Evolutionary conservation across 1,140 invertebrate species (phyloP).

Genomic region (Hypsibius dujardini): DNA sequence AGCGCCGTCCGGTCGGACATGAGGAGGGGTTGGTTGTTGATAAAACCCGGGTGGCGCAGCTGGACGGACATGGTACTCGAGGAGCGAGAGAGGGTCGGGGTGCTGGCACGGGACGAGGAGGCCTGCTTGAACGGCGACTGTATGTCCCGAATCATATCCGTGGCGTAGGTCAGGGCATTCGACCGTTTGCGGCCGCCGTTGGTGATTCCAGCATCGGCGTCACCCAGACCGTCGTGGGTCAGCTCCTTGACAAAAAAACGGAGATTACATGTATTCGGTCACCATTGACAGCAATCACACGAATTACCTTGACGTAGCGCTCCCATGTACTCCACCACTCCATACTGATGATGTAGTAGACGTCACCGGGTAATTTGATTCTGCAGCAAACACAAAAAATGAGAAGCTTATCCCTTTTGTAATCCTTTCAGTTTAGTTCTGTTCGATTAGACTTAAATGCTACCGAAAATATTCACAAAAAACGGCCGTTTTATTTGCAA

Average conservation of each 20-base stretch:
- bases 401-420: too few relatives aligned
- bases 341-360: slow-evolving; percentile 64
- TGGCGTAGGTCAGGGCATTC: too few relatives aligned
- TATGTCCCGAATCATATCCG: too few relatives aligned
- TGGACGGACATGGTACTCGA: slow-evolving; percentile 6
- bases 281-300: neutral
- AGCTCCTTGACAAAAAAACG: too few relatives aligned
- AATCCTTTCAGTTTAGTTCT: too few relatives aligned
- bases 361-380: slow-evolving; percentile 44
- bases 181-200: too few relatives aligned
- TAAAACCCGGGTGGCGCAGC: neutral
- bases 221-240: too few relatives aligned
- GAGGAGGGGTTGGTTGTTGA: slow-evolving; percentile 16
- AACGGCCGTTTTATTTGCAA: too few relatives aligned
- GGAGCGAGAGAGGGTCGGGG: slow-evolving; percentile 13
- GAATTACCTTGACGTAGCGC: slow-evolving; percentile 41
- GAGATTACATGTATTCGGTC: too few relatives aligned
- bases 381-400: neutral
- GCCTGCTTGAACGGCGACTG: neutral
- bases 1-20: neutral
- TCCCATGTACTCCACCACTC: slow-evolving; percentile 67
- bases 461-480: too few relatives aligned
- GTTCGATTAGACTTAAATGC: too few relatives aligned
- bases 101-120: neutral
- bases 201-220: too few relatives aligned